Evolutionary conservation across 2,888 invertebrate genomes (phyloP).

Genomic region (Idaea biselata): DNA sequence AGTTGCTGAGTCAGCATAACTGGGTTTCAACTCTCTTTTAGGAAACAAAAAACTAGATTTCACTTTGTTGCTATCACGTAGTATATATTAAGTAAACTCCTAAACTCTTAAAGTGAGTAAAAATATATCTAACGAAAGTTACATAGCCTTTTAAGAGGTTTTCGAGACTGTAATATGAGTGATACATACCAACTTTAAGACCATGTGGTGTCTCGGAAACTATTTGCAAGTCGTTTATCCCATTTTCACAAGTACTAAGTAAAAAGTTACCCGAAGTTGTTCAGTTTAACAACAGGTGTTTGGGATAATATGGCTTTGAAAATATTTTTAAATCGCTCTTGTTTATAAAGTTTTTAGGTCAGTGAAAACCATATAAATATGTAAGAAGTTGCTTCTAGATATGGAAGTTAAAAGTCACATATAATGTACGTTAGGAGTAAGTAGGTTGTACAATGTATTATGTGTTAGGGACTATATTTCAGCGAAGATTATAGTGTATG

Average conservation of each 20-base stretch:
- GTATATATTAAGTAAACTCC: conserved; percentile 8
- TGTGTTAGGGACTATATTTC: neutral
- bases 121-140: conserved; percentile 37
- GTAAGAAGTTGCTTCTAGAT: neutral
- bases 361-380: conserved; percentile 17
- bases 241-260: conserved; percentile 69
- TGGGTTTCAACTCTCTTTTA: neutral
- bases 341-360: conserved; percentile 23
- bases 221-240: conserved; percentile 77
- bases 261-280: conserved; percentile 70
- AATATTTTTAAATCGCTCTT: conserved; percentile 42
- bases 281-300: conserved; percentile 73
- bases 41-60: conserved; percentile 2
- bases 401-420: neutral
- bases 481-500: neutral
- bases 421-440: neutral
- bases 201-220: conserved; percentile 75
- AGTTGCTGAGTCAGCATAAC: neutral
- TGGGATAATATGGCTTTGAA: conserved; percentile 54
- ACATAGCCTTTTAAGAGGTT: conserved; percentile 40
- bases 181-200: conserved; percentile 61
- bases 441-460: neutral
- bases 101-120: conserved; percentile 28
- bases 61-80: conserved; percentile 15
- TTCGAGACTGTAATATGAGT: conserved; percentile 48